Percentiles rank a stretch among this genome's conserved stretches.
These are phyloP conservation scores for Ianthella basta DNA, from an alignment of 37 sponge, comb jelly and placozoan species.

Conservation along the genomic window DNA sequence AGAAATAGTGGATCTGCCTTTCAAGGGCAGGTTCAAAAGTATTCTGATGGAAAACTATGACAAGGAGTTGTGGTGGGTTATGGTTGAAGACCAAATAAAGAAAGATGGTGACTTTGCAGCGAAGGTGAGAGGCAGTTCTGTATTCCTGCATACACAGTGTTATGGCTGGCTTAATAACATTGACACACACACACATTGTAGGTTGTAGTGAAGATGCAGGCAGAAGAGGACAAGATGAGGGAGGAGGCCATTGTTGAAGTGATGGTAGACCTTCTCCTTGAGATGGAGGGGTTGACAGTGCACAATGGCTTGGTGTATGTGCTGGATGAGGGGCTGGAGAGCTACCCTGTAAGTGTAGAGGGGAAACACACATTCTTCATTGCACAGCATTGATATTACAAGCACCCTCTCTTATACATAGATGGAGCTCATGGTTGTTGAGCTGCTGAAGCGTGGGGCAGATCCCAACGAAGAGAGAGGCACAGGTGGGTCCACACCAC, in stretches of 20 bases:
- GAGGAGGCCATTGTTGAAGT: background rate
- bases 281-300: background rate
- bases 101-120: background rate
- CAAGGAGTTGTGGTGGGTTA: conserved; percentile 5
- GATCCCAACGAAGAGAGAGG: conserved; percentile 22
- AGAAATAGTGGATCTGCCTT: background rate
- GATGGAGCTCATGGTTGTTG: background rate
- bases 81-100: conserved; percentile 1
- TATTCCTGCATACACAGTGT: too few species aligned
- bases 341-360: conserved; percentile 17
- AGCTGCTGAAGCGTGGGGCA: conserved; percentile 18
- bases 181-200: too few species aligned
- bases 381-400: background rate
- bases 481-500: background rate
- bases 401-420: background rate
- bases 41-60: conserved; percentile 11
- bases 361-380: background rate
- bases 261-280: background rate
- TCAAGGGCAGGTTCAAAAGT: background rate
- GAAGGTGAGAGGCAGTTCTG: too few species aligned
- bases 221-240: background rate
- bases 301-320: conserved; percentile 23
- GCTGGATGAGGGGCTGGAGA: background rate
- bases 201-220: conserved; percentile 1
- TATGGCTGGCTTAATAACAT: too few species aligned